Base-by-base conservation (phyloP, 2,113 vertebrate species). In the Verasper variegatus region DNA sequence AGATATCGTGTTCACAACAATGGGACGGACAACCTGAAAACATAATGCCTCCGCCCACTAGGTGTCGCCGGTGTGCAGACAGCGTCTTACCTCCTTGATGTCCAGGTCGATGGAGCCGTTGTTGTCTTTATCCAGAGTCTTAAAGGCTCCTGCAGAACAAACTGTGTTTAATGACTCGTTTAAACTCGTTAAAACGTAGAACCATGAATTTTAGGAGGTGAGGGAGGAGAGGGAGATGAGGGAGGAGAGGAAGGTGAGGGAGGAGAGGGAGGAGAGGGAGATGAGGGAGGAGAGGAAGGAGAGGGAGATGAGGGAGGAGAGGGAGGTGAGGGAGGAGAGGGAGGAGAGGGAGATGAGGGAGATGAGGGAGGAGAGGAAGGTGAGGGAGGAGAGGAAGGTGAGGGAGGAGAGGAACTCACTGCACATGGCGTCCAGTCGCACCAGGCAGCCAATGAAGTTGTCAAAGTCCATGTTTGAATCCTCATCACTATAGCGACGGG, bases 351-450 rank as follows among this genome's bases (percentile, higher is more conserved):
- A 45, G 13, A 3, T 11, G 11, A 47, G 11, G 11, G 42, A 45
- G 13, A 3, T 11, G 11, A 45, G 45, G 23, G 9, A 24, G 26
- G 26, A 26, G 26, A 26, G 26, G 26, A 26, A 26, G 26, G 3
- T 26, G 26, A 26, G 26, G 26, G 26, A 26, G 26, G 26, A 26
- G 45, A 7, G 4, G 31, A 47, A 8, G 11, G 51, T 5, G 35
- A 35, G 35, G 35, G 10, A 40, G 37, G 2, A 23, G 42, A 10
- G 11, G 37, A 4, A 95, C 97, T 97, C 85, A 83, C 97, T 92
- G 88, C 97, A 99, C 98, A 99, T 99, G 86, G 96, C 94, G 54
- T 99, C 97, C 82, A 99, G 92, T 3, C 97, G 94, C 23, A 99
- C 96, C 88, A 99, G 76, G 87, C 97, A 98, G 88, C 95, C 94